Evolutionary conservation across 2,113 vertebrate genomes (phyloP).

Genomic region (Eolophus roseicapilla): DNA sequence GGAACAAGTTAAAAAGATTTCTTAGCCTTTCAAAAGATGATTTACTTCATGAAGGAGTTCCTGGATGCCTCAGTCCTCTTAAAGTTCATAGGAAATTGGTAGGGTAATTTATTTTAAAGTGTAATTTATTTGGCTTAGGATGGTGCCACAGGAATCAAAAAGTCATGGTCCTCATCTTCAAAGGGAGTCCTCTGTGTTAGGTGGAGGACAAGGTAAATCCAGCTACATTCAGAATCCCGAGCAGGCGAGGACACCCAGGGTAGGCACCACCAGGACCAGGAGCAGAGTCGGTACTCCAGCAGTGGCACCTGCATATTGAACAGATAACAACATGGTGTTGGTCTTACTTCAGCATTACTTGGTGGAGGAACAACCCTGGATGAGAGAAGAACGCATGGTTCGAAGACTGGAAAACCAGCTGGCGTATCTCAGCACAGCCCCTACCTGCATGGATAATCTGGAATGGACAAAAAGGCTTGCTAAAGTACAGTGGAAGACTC

Average conservation of each 20-base stretch:
- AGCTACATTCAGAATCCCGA: constrained; percentile 91
- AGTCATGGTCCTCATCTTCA: constrained; percentile 76
- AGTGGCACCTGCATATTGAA: constrained; percentile 64
- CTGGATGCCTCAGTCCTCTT: constrained; percentile 83
- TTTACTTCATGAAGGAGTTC: constrained; percentile 84
- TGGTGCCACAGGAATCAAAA: constrained; percentile 79
- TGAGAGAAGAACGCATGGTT: fast-evolving
- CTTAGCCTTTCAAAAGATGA: constrained; percentile 82
- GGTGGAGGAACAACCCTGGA: background rate
- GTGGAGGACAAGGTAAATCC: constrained; percentile 73
- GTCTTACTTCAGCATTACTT: background rate
- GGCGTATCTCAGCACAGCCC: background rate
- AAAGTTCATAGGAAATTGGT: constrained; percentile 73
- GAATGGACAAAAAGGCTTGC: background rate
- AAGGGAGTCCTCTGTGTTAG: constrained; percentile 78
- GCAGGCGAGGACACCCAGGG: constrained; percentile 78
- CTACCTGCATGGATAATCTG: background rate
- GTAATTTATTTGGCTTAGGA: constrained; percentile 81
- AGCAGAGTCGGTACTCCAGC: constrained; percentile 66
- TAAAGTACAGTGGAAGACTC: fast-evolving
- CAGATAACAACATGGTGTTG: background rate
- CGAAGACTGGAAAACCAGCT: background rate
- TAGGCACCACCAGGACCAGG: constrained; percentile 76
- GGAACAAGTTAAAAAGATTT: constrained; percentile 93
- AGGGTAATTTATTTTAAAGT: constrained; percentile 78